Evolutionary conservation across 35 echinoderm and acorn worm species (phyloP), one percentile per base, ranked within the genome.

Genomic region (Strongylocentrotus purpuratus): DNA sequence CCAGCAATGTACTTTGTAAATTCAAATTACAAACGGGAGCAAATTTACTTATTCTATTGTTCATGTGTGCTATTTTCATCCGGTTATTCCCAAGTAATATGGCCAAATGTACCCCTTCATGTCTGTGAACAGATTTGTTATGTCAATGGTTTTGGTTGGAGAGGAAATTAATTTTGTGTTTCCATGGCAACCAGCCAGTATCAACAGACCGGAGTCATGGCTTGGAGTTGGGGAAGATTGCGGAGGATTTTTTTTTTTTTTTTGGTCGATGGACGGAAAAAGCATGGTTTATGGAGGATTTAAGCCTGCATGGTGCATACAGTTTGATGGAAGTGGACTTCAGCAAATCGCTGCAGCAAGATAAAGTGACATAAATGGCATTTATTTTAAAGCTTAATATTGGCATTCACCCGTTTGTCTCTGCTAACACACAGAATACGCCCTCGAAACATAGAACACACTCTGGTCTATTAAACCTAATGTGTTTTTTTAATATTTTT

Each of bases 91-190:
- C 28, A 4, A 28, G 65, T 28, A 78, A 78, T 78, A 18, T 4
- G 8, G 25, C 65, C 20, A 78, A 22, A 28, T 78, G 65, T 78
- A 78, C 65, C 65, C 61, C 65, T 22, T 78, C 65, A 18, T 78
- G 65, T 78, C 65, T 78, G 22, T 25, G 61, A 7, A n/a, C 20
- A 78, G 20, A 78, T n/a, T 78, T 78, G 65, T 78, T 22, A 8
- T 78, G 65, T 78, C 65, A 28, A n/a, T 25, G 35, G 35, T 41
- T 1, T 41, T 41, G 65, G 65, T 78, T 1, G 65, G 28, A 78
- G 65, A 78, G 65, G 65, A 78, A 78, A 78, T 78, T 78, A 78
- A 78, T 78, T 78, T 28, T 78, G 65, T 78, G 65, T 78, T 78
- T 78, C 65, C 65, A 78, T 78, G 65, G 65, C 65, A 28, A 78